phyloP scores from a whole-genome alignment of 2,113 vertebrate genomes.

The Lucifuga dentata region DNA sequence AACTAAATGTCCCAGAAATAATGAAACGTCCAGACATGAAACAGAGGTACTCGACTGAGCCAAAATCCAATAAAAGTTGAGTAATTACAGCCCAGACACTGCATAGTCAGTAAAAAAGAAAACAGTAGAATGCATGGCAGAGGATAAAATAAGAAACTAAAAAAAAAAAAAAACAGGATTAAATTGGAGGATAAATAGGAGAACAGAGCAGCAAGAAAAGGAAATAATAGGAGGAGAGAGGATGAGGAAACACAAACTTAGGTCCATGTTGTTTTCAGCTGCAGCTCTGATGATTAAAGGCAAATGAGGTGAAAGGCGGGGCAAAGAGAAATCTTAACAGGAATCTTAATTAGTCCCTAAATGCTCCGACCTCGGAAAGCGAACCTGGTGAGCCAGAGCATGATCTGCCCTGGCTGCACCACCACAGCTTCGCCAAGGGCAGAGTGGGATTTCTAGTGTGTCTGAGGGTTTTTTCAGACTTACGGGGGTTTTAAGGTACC shows the following conservation, averaged over 20 bases:
- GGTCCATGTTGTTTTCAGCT: constrained; percentile 10
- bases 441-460: background rate
- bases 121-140: no score
- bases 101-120: no score
- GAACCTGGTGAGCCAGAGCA: background rate
- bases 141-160: background rate
- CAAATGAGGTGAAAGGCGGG: constrained; percentile 7
- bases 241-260: background rate
- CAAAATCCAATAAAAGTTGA: no score
- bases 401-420: background rate
- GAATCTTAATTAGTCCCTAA: constrained; percentile 46
- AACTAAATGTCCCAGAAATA: no score
- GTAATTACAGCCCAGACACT: no score
- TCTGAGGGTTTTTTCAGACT: background rate
- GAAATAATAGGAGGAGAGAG: background rate
- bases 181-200: background rate
- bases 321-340: constrained; percentile 29
- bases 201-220: background rate
- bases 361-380: background rate
- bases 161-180: background rate
- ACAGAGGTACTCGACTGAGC: no score
- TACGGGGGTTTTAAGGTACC: background rate
- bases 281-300: constrained; percentile 5
- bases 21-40: no score
- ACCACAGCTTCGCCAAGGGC: background rate